phyloP scores from a whole-genome alignment of 2,797 vertebrate genomes.

The Falco naumanni region DNA sequence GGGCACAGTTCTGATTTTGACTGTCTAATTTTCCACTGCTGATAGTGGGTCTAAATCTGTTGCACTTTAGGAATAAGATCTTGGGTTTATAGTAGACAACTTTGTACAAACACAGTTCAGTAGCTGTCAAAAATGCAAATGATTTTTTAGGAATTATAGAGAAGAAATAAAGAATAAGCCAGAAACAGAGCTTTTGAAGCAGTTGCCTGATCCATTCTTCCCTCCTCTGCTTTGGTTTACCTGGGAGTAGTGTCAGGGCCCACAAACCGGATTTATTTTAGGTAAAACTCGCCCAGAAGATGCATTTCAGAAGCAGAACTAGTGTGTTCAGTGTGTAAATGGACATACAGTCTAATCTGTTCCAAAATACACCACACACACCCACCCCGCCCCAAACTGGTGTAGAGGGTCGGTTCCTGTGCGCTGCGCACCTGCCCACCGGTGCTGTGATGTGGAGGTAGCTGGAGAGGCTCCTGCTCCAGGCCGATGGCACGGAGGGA shows the following conservation, averaged over 20 bases:
- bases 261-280: neutral
- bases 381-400: too few species aligned
- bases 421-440: neutral
- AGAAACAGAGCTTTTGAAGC: neutral
- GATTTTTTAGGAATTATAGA: neutral
- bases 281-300: neutral
- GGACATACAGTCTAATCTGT: neutral
- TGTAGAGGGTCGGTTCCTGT: neutral
- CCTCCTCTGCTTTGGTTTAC: neutral
- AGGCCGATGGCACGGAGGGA: rapidly evolving
- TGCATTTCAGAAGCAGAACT: neutral
- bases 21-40: neutral
- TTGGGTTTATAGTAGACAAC: neutral
- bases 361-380: neutral
- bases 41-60: neutral
- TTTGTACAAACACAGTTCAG: neutral
- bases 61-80: neutral
- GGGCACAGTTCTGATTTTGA: neutral
- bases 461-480: neutral
- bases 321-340: neutral
- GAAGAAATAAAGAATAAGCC: neutral
- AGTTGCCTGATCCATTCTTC: neutral
- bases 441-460: neutral
- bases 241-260: neutral
- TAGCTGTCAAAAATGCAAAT: neutral